Evolutionary conservation across 2,797 vertebrate species (phyloP).

Genomic region (Leuciscus waleckii): DNA sequence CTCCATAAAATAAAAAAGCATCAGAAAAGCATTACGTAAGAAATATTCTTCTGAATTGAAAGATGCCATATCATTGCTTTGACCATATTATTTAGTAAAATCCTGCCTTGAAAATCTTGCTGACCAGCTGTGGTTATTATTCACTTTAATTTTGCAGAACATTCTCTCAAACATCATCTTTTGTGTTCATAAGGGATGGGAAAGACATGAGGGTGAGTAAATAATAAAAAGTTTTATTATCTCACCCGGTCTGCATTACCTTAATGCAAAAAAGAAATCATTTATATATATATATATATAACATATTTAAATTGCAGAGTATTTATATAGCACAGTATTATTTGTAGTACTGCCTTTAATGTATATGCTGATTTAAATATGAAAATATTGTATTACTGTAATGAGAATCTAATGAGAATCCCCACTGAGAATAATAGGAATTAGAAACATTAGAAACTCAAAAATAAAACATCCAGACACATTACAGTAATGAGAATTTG

Average conservation of each 20-base stretch:
- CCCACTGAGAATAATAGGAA: slow-evolving; percentile 6
- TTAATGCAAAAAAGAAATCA: neutral
- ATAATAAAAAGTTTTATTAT: neutral
- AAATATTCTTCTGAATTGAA: neutral
- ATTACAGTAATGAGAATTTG: neutral
- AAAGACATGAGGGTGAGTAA: neutral
- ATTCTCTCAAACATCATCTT: neutral
- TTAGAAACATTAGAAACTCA: neutral
- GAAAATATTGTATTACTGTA: slow-evolving; percentile 18
- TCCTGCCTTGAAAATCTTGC: neutral
- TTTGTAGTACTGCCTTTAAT: slow-evolving; percentile 16
- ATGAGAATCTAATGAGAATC: slow-evolving; percentile 30
- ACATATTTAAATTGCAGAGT: neutral
- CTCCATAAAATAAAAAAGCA: neutral
- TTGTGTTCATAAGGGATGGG: neutral
- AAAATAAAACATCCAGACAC: slow-evolving; percentile 11
- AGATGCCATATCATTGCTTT: neutral
- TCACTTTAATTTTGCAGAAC: neutral
- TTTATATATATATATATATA: neutral
- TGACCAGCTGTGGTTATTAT: neutral
- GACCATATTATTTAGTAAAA: neutral
- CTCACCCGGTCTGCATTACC: neutral
- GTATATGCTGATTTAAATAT: slow-evolving; percentile 26
- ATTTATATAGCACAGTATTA: neutral
- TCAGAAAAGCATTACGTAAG: neutral